These are phyloP conservation scores for Apomyelois bistriatella DNA, from an alignment of 2,888 invertebrate species.

Conservation along the genomic window DNA sequence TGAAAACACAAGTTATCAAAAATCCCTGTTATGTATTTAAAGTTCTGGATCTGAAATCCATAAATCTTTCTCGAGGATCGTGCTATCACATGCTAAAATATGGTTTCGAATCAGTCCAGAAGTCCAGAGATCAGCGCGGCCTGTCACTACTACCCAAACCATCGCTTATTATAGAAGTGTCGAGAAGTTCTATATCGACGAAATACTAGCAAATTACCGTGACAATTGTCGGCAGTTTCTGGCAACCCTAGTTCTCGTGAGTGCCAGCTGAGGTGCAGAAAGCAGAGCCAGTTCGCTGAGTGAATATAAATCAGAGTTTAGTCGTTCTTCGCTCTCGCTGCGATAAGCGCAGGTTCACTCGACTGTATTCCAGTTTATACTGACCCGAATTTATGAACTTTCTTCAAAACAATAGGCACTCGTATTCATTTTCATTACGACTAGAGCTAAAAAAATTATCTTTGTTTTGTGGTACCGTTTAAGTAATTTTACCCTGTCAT, in stretches of 20 bases:
- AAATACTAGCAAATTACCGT: conserved; percentile 2
- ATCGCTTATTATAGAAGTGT: too few relatives aligned
- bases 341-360: conserved; percentile 41
- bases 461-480: background rate
- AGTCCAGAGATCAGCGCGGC: too few relatives aligned
- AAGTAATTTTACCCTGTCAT: background rate
- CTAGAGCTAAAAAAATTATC: background rate
- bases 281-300: conserved; percentile 32
- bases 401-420: conserved; percentile 3
- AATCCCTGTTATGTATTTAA: too few relatives aligned
- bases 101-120: too few relatives aligned
- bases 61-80: too few relatives aligned
- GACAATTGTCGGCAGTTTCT: conserved; percentile 21
- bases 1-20: too few relatives aligned
- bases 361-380: conserved; percentile 26
- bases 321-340: conserved; percentile 33
- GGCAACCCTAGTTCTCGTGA: conserved; percentile 27
- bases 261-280: conserved; percentile 36
- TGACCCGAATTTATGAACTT: conserved; percentile 22
- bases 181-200: conserved; percentile 1
- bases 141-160: too few relatives aligned
- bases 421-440: background rate
- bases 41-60: too few relatives aligned
- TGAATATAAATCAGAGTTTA: conserved; percentile 53
- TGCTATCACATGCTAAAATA: too few relatives aligned